Evolutionary conservation across 2,888 invertebrate genomes (phyloP), one percentile per base, ranked within the genome.

Genomic region (Falcaria lacertinaria): DNA sequence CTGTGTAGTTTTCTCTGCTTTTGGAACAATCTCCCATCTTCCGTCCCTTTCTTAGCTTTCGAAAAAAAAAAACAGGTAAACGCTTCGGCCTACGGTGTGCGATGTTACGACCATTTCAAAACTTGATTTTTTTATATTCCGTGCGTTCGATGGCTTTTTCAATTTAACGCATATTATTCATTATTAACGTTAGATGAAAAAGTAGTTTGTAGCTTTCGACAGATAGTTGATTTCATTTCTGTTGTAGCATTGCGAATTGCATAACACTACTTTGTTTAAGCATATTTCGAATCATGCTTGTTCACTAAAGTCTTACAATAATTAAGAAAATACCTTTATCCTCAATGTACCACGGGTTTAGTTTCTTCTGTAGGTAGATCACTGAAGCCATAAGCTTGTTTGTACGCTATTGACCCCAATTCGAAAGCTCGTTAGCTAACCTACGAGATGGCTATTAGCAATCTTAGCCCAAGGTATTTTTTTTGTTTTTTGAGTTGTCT

Each of bases 11-110:
- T 70, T 74, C 74, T 73, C 72, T 76, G 73, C 77, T 80, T 85
- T 84, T 72, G 72, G 77, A 77, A 78, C 76, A 74, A 69, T 69
- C 28, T 61, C 55, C 50, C 51, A 58, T 77, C 54, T 51, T 66
- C 68, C 60, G 59, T 86, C 86, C 67, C 81, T 67, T 64, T 88
- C 84, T 70, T 56, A 65, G 70, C 70, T 73, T 75, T 73, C 66
- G 73, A 73, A 76, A 71, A 63, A 60, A 74, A 77, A 78, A 75
- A 80, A 75, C 85, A 87, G 86, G 87, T 85, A 87, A 78, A 81
- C 70, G 71, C 73, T 58, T 57, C 64, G 68, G 67, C 72, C 70
- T 64, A 64, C 66, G 63, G 64, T 66, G 70, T 70, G 73, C 74
- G 69, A 63, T 69, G 72, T 47, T 33, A 40, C 33, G 14, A 40